Conservation (phyloP, 2,797 vertebrate species). For the Cossypha caffra region DNA sequence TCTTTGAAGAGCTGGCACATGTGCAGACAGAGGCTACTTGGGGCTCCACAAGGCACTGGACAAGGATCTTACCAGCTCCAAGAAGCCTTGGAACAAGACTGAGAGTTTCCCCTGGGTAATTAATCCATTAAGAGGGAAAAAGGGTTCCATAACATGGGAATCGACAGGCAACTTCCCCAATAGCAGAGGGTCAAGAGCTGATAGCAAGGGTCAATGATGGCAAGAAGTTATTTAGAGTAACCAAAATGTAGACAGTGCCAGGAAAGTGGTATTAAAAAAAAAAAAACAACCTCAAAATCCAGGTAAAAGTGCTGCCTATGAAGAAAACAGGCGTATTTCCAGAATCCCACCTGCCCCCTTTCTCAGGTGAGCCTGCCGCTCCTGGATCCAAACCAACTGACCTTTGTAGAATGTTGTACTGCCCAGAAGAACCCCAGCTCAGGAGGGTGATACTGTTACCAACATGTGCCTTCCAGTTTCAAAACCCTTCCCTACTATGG, state of each 20-base stretch:
- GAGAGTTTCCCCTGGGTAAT: neutral
- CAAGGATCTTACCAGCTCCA: neutral
- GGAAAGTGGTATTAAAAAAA: neutral
- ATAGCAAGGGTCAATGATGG: neutral
- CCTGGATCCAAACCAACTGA: neutral
- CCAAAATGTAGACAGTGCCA: neutral
- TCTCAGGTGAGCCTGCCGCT: accelerated
- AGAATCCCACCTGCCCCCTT: accelerated
- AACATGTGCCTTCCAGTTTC: neutral
- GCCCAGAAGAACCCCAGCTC: neutral
- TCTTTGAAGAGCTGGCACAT: neutral
- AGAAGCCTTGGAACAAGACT: neutral
- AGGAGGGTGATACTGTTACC: neutral
- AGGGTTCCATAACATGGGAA: neutral
- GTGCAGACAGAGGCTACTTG: neutral
- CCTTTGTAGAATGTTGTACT: neutral
- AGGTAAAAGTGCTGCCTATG: neutral
- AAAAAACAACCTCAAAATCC: neutral
- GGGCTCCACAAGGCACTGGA: neutral
- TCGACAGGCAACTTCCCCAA: neutral
- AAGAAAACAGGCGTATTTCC: neutral
- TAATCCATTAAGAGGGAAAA: neutral
- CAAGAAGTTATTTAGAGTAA: neutral
- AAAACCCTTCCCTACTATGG: neutral
- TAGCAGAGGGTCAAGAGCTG: neutral